phyloP scores from a whole-genome alignment of 2,797 vertebrate species.

The Simalia tracyae region DNA sequence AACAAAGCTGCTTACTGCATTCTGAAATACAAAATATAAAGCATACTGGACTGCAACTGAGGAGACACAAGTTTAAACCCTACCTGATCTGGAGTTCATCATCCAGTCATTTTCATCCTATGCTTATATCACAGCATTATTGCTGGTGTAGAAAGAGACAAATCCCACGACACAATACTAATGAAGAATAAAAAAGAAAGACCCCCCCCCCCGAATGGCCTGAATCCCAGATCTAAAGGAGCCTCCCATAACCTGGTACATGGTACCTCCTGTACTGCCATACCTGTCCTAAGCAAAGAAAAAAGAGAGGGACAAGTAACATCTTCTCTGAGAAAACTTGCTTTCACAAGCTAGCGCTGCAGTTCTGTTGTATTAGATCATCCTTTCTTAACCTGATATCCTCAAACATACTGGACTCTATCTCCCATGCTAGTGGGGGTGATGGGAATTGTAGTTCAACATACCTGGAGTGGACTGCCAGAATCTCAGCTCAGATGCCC shows the following conservation, averaged over 20 bases:
- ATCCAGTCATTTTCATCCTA: not conserved
- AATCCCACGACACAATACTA: not conserved
- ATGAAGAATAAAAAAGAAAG: not conserved
- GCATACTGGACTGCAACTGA: not conserved
- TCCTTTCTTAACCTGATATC: not conserved
- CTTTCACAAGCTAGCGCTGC: not conserved
- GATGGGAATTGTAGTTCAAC: not conserved
- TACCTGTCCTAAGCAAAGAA: not conserved
- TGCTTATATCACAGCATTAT: not conserved
- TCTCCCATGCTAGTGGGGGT: not conserved
- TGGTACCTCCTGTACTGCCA: not conserved
- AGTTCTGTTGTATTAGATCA: not conserved
- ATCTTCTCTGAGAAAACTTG: not conserved
- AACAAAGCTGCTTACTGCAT: not conserved
- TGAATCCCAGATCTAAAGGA: not conserved
- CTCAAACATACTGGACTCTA: not conserved
- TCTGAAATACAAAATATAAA: not conserved
- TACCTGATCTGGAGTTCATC: not conserved
- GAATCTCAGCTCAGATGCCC: not conserved
- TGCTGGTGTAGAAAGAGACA: not conserved
- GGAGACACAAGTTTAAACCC: not conserved
- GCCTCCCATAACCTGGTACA: not conserved
- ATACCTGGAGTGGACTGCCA: not conserved
- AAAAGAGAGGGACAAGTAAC: not conserved
- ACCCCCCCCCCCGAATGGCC: not conserved